These are phyloP conservation scores for Ambastaia sidthimunki DNA, from an alignment of 2,797 vertebrate genomes.

Conservation along the genomic window DNA sequence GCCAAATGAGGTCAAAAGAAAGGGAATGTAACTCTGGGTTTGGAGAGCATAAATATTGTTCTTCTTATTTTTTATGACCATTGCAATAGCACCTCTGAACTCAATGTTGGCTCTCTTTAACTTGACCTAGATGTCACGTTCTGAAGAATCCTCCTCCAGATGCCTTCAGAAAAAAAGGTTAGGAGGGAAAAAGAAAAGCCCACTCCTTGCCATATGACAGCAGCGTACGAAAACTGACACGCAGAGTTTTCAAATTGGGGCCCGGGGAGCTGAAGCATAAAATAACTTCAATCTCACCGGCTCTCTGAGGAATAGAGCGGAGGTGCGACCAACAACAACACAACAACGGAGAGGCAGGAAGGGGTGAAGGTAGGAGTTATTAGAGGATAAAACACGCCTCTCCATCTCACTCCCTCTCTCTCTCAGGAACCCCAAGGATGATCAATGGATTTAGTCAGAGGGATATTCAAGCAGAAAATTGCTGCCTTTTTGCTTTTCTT, in stretches of 20 bases:
- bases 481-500: constrained; percentile 93
- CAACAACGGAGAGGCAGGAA: constrained; percentile 87
- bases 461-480: constrained; percentile 99
- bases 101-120: constrained; percentile 62
- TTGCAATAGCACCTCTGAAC: constrained; percentile 53
- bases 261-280: constrained; percentile 96
- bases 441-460: constrained; percentile 99
- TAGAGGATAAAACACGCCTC: constrained; percentile 98
- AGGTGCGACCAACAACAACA: constrained; percentile 95
- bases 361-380: constrained; percentile 99
- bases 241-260: constrained; percentile 99
- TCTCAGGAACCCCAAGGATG: constrained; percentile 95
- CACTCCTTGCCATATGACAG: constrained; percentile 89
- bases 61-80: constrained; percentile 45
- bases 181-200: constrained; percentile 58
- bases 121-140: constrained; percentile 74
- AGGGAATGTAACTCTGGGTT: constrained; percentile 1
- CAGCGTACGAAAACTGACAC: constrained; percentile 98
- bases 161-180: constrained; percentile 65
- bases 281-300: constrained; percentile 98
- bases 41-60: constrained; percentile 35
- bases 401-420: constrained; percentile 90
- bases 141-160: constrained; percentile 73
- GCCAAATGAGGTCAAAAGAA: constrained; percentile 27
- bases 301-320: constrained; percentile 92